Evolutionary conservation across 2,888 invertebrate genomes (phyloP).

Genomic region (Elmis aenea): DNA sequence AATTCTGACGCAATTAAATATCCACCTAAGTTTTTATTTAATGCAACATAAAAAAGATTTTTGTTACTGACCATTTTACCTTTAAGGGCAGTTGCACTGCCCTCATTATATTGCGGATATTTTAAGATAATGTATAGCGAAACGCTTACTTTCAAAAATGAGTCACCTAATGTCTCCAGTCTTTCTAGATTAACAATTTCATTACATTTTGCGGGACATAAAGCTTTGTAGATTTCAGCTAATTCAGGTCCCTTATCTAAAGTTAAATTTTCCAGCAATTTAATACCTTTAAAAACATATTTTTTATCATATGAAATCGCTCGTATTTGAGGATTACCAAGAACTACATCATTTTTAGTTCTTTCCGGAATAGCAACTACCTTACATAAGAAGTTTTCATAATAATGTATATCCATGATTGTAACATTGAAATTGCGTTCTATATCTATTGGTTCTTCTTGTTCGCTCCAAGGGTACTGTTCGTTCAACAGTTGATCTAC

Average conservation of each 20-base stretch:
- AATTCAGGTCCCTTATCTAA: conserved; percentile 47
- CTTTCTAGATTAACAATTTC: conserved; percentile 79
- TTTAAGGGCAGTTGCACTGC: conserved; percentile 71
- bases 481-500: conserved; percentile 46
- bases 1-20: conserved; percentile 62
- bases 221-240: conserved; percentile 52
- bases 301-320: conserved; percentile 35
- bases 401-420: conserved; percentile 66
- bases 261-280: conserved; percentile 16
- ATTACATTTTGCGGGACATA: conserved; percentile 67
- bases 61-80: conserved; percentile 72
- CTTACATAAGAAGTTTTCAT: conserved; percentile 55
- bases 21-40: conserved; percentile 52
- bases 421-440: conserved; percentile 56
- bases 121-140: conserved; percentile 67
- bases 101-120: conserved; percentile 69
- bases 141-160: conserved; percentile 76
- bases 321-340: conserved; percentile 20
- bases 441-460: conserved; percentile 65
- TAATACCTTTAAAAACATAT: conserved; percentile 24
- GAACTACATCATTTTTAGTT: conserved; percentile 18
- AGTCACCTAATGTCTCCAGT: conserved; percentile 84
- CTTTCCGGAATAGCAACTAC: conserved; percentile 16
- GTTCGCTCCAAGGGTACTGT: conserved; percentile 48
- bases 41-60: conserved; percentile 75